Evolutionary conservation across 1,140 invertebrate genomes (phyloP).

Genomic region (Archegozetes longisetosus): DNA sequence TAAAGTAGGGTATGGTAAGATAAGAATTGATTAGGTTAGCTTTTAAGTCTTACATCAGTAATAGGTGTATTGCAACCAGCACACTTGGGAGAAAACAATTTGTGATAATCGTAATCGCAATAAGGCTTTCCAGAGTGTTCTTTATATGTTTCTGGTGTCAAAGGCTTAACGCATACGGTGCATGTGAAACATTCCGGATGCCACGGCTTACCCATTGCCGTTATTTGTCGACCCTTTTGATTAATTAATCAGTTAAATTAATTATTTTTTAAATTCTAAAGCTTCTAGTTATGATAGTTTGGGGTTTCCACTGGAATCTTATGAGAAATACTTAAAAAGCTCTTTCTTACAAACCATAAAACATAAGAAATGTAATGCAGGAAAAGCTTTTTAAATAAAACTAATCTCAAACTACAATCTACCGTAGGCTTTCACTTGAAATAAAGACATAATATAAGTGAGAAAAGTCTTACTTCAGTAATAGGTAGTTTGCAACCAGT

Average conservation of each 20-base stretch:
- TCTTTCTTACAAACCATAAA: no score
- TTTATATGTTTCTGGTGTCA: slow-evolving; percentile 4
- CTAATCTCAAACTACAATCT: no score
- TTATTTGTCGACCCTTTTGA: slow-evolving; percentile 9
- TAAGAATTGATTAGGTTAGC: no score
- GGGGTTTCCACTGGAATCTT: no score
- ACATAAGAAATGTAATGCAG: no score
- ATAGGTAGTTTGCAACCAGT: slow-evolving; percentile 90
- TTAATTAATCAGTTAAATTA: not conserved
- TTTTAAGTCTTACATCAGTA: slow-evolving; percentile 64
- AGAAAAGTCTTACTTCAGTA: slow-evolving; percentile 39
- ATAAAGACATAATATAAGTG: not conserved
- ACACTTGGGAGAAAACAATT: slow-evolving; percentile 92
- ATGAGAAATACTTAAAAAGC: no score
- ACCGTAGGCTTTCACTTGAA: no score
- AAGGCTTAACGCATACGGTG: slow-evolving; percentile 56
- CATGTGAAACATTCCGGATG: slow-evolving; percentile 11
- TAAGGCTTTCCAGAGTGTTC: slow-evolving; percentile 36
- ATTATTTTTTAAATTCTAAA: not conserved
- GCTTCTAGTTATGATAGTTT: no score
- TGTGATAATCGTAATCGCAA: slow-evolving; percentile 96
- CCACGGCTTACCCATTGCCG: slow-evolving; percentile 76
- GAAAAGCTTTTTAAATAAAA: no score
- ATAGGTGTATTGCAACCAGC: slow-evolving; percentile 97
- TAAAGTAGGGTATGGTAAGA: no score